Evolutionary conservation across 2,888 invertebrate genomes (phyloP), one percentile per base, ranked within the genome.

Genomic region (Tanytarsus gracilentus): DNA sequence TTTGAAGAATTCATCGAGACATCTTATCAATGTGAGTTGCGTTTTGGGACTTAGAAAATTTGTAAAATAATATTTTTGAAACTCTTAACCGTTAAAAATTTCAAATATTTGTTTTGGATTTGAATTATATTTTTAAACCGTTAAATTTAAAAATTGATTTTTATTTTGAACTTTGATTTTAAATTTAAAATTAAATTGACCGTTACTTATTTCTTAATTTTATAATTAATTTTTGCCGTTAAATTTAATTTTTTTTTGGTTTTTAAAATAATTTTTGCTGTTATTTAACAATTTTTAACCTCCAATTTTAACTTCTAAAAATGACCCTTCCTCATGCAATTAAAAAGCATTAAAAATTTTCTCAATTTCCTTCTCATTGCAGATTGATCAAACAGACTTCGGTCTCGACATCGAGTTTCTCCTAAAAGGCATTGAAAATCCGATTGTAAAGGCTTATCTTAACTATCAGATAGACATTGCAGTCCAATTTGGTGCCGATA

Each of bases 1-100:
- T 73, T 80, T 92, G 63, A 92, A 91, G 73, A 93, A 94, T 72
- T 92, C 90, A 39, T 86, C 88, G 0, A 82, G 79, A 67, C 79
- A 91, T 63, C 80, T 88, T 55, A 88, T 94, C 68, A 90, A 92
- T 76, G 92, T 92, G 78, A 81, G 49, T 18, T 26, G 16, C 16
- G 14, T n/a, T 14, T 23, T 44, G 44, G n/a, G 18, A 23, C 23
- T 65, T 27, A 58, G 65, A 14, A 61, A 64, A 50, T 62, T 64
- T n/a, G 59, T 63, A 4, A 62, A 62, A 5, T 63, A 65, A 40
- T 64, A 64, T 58, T 65, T 66, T 61, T 64, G n/a, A n/a, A n/a
- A n/a, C n/a, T n/a, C n/a, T n/a, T n/a, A n/a, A n/a, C n/a, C n/a
- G n/a, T n/a, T n/a, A n/a, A n/a, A n/a, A n/a, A n/a, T n/a, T n/a